phyloP scores from a whole-genome alignment of 2,113 vertebrate genomes.

The Labeo catla region DNA sequence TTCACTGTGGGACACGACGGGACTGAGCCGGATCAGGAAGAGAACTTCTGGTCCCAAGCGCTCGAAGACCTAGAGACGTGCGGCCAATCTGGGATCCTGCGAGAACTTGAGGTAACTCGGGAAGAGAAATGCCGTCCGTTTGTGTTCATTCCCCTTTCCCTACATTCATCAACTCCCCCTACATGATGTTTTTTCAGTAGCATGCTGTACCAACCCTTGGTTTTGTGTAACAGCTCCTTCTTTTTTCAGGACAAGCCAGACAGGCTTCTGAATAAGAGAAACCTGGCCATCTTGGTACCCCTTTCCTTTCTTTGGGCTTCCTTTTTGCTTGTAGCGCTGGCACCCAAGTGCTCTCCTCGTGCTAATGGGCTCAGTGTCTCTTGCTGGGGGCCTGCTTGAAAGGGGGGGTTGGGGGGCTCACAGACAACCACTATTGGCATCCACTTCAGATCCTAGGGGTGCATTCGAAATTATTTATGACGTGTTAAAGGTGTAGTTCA shows the following conservation, averaged over 20 bases:
- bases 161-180: background rate
- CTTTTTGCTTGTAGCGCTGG: conserved; percentile 62
- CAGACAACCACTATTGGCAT: conserved; percentile 46
- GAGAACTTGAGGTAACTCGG: conserved; percentile 92
- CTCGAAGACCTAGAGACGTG: conserved; percentile 98
- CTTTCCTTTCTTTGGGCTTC: conserved; percentile 78
- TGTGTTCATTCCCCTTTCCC: conserved; percentile 14
- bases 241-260: conserved; percentile 89
- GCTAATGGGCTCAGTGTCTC: conserved; percentile 53
- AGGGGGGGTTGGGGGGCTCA: background rate
- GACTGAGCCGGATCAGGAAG: conserved; percentile 92
- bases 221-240: conserved; percentile 63
- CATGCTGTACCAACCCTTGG: conserved; percentile 54
- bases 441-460: conserved; percentile 51
- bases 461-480: conserved; percentile 47
- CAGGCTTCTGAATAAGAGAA: conserved; percentile 90
- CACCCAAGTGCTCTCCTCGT: conserved; percentile 55
- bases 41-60: conserved; percentile 99
- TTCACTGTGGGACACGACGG: conserved; percentile 86
- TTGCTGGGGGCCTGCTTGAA: conserved; percentile 46
- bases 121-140: background rate
- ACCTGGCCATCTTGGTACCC: conserved; percentile 88
- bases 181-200: conserved; percentile 9
- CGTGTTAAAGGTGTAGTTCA: background rate
- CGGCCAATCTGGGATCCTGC: conserved; percentile 95